These are phyloP conservation scores for Stenoptilia bipunctidactyla DNA, from an alignment of 2,888 invertebrate genomes.

Conservation along the genomic window DNA sequence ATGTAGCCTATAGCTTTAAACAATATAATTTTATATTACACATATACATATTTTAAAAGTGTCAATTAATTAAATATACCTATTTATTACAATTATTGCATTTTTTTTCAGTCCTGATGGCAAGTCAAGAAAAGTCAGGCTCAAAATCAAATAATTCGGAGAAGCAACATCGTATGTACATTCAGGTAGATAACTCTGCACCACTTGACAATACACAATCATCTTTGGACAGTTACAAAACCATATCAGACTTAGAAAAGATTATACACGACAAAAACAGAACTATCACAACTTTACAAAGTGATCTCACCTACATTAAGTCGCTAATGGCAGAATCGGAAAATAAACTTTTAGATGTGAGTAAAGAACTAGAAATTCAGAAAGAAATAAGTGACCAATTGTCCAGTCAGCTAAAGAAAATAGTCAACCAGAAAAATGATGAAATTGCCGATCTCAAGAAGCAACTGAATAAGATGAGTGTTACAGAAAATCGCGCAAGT, in stretches of 20 bases:
- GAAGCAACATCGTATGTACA: constrained; percentile 26
- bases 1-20: neutral
- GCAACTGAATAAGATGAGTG: constrained; percentile 49
- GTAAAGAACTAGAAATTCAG: constrained; percentile 44
- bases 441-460: constrained; percentile 54
- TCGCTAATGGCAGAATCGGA: constrained; percentile 53
- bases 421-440: constrained; percentile 54
- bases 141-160: constrained; percentile 23
- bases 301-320: constrained; percentile 47
- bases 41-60: no score
- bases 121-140: no score
- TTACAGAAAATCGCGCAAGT: constrained; percentile 44
- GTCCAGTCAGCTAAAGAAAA: constrained; percentile 49
- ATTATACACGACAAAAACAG: constrained; percentile 54
- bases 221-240: constrained; percentile 11
- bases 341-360: constrained; percentile 43
- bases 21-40: no score
- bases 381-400: constrained; percentile 49
- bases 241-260: constrained; percentile 54
- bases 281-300: constrained; percentile 46
- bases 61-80: no score
- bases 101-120: no score
- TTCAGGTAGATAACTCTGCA: constrained; percentile 51
- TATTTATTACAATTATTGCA: no score
- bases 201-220: constrained; percentile 5